Percentiles rank a stretch among this genome's conserved stretches.
Conservation (phyloP, 2,797 vertebrate genomes). For the Lophotriccus pileatus region DNA sequence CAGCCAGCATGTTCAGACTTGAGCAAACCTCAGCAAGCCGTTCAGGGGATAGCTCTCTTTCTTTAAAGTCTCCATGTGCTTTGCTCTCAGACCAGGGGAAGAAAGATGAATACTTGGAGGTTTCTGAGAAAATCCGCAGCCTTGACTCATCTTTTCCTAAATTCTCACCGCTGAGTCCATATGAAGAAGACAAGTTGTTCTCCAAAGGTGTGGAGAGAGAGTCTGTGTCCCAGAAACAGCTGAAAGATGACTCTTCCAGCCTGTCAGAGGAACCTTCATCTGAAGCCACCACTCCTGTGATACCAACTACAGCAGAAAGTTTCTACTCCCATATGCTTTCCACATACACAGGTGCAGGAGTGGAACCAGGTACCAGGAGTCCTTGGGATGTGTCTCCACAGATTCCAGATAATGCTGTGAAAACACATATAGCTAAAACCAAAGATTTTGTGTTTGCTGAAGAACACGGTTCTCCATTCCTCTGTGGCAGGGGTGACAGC, state of each 20-base stretch:
- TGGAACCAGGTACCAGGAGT: conserved; percentile 75
- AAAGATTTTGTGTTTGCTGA: conserved; percentile 76
- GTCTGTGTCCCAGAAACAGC: conserved; percentile 72
- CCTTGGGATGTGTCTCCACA: conserved; percentile 83
- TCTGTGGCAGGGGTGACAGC: conserved; percentile 73
- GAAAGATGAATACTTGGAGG: conserved; percentile 91
- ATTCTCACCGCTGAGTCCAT: conserved; percentile 81
- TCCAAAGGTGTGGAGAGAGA: conserved; percentile 69
- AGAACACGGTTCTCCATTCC: conserved; percentile 68
- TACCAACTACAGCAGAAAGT: conserved; percentile 75
- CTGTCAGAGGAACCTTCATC: conserved; percentile 72
- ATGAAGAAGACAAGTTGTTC: conserved; percentile 78
- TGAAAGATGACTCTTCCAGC: conserved; percentile 69
- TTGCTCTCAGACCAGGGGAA: conserved; percentile 68
- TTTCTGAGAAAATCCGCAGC: conserved; percentile 83
- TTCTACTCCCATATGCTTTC: conserved; percentile 76
- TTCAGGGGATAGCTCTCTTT: conserved; percentile 79
- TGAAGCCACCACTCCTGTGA: conserved; percentile 75
- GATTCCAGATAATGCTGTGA: conserved; percentile 77
- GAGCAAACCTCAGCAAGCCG: conserved; percentile 66
- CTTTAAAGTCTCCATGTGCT: conserved; percentile 66
- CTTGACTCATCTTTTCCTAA: conserved; percentile 80
- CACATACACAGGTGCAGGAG: background rate
- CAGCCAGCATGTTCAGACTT: conserved; percentile 63
- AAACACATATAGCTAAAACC: conserved; percentile 80